Conservation (phyloP, 2,888 invertebrate species). For the Antheraea yamamai region DNA sequence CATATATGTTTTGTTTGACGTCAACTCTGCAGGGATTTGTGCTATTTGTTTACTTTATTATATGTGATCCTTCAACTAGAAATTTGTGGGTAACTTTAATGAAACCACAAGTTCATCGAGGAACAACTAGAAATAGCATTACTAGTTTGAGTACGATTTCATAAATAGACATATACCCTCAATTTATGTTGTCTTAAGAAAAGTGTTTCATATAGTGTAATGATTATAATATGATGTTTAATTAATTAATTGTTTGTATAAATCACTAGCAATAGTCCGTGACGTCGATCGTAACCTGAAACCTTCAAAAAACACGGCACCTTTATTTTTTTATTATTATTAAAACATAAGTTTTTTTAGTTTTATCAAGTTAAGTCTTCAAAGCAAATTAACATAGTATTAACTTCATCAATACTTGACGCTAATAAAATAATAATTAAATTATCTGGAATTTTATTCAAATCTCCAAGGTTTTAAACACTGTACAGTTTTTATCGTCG, state of each 20-base stretch:
- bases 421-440: not conserved
- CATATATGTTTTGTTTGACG: constrained; percentile 84
- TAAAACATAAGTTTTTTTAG: not conserved
- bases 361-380: not conserved
- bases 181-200: not conserved
- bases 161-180: not conserved
- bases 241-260: not conserved
- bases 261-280: no score
- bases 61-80: constrained; percentile 80
- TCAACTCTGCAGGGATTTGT: constrained; percentile 84
- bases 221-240: not conserved
- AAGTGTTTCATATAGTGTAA: not conserved
- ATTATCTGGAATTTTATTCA: not conserved
- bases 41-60: constrained; percentile 83
- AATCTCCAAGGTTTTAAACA: not conserved
- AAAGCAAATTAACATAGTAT: not conserved
- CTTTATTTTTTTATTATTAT: no score
- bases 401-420: not conserved
- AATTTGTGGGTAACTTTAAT: constrained; percentile 76
- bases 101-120: constrained; percentile 56
- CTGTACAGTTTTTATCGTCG: not conserved
- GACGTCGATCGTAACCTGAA: no score
- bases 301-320: no score
- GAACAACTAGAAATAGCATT: constrained; percentile 60
- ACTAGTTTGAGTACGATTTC: constrained; percentile 51